Evolutionary conservation across 2,797 vertebrate genomes (phyloP).

Genomic region (Chromobotia macracanthus): DNA sequence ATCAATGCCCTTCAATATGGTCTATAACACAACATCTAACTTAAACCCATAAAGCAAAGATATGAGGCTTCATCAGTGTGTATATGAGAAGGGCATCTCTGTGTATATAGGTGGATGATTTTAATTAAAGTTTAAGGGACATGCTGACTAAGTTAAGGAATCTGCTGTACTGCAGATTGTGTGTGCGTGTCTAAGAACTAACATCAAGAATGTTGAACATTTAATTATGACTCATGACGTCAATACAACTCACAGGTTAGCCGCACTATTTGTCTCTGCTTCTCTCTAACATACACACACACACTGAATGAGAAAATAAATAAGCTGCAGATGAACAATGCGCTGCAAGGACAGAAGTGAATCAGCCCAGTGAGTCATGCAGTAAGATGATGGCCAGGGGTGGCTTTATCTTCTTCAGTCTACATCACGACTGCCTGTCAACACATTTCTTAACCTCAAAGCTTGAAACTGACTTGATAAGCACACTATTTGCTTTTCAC

Average conservation of each 20-base stretch:
- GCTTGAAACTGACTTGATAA: neutral
- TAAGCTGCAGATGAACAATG: neutral
- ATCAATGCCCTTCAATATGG: neutral
- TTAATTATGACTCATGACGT: conserved; percentile 6
- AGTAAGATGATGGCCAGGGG: neutral
- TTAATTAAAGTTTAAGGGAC: neutral
- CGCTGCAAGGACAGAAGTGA: neutral
- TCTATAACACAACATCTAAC: neutral
- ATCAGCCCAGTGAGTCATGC: neutral
- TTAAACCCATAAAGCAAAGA: neutral
- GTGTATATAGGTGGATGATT: neutral
- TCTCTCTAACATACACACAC: neutral
- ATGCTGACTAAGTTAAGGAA: neutral
- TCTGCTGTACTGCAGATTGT: neutral
- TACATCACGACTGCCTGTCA: neutral
- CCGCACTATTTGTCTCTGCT: neutral
- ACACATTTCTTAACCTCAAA: neutral
- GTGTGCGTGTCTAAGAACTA: neutral
- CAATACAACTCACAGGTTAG: neutral
- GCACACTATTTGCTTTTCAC: neutral
- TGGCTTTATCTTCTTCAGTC: neutral
- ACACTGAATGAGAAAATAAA: neutral
- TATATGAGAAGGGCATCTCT: too few species aligned
- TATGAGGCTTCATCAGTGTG: neutral
- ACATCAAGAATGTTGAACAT: neutral